Base-by-base conservation (phyloP, 2,797 vertebrate species). In the Gastrophryne carolinensis region DNA sequence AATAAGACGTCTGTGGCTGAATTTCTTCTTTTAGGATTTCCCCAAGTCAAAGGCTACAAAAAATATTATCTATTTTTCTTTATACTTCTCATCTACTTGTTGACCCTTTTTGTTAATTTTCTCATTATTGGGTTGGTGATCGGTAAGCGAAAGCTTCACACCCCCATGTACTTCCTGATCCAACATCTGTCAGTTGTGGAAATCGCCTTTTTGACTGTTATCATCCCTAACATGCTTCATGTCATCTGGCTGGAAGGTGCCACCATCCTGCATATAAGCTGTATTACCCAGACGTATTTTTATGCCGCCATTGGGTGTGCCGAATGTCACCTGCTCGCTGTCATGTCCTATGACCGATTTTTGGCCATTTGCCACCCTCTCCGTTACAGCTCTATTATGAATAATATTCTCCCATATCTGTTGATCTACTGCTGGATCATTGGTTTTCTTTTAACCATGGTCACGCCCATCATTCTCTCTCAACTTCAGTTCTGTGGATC, bases 361-460 rank as follows among this genome's bases (percentile, higher is more conserved):
- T 24, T 61, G 39, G 69, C 69, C 56, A 69, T 57, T n/a, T 68
- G 65, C 17, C 24, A 68, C 8, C 65, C 65, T 21, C 9, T 71
- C 2, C 53, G 8, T 30, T 71, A 71, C 11, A 10, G 5, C 37
- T 13, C 37, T n/a, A 71, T 58, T 27, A 71, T 71, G 68, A 17
- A 58, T n/a, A n/a, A n/a, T n/a, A n/a, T n/a, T n/a, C n/a, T 44
- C n/a, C n/a, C n/a, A n/a, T n/a, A n/a, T n/a, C 49, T 52, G 1
- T 26, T 23, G 5, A 26, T 26, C 49, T 24, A 12, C 12, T 83
- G 83, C 47, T 85, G 81, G 37, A 50, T 49, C 6, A 41, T 81
- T 0, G 80, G 82, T 12, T 80, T 76, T 0, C 15, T 32, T 30
- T 82, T 72, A 23, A 62, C 69, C 8, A 2, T 34, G 4, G 39